Evolutionary conservation across 1,140 invertebrate species (phyloP), one percentile per base, ranked within the genome.

Genomic region (Drosophila triauraria): DNA sequence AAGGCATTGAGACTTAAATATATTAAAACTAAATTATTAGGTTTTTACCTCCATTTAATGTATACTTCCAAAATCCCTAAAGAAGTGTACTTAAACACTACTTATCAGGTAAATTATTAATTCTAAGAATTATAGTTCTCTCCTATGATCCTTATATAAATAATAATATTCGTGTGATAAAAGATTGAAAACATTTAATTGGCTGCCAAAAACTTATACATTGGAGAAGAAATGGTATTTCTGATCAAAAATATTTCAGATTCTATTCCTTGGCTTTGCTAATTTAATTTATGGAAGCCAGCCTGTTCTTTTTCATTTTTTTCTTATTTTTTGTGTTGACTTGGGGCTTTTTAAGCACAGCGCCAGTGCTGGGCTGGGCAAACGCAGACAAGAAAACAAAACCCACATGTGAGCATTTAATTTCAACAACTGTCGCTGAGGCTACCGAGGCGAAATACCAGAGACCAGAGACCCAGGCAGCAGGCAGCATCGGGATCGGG

Each of bases 351-450:
- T 70, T 69, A 56, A 70, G 67, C 47, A n/a, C 67, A 70, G 48
- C 40, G 67, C 62, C 62, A 65, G 67, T 62, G 23, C 48, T 40
- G 6, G 17, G 23, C 48, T 40, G 6, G 17, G 17, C 38, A 46
- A 54, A 46, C 32, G 62, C 69, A 76, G 76, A 80, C 79, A 78
- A 75, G 81, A 74, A 77, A 82, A 78, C 78, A 91, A 91, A 91
- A 82, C 87, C 87, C 86, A 91, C 86, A 91, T 91, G 86, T 91
- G 86, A 91, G 86, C 86, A 91, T 91, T 91, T 91, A 91, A 91
- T 91, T 91, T 91, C 87, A 91, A 91, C 86, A 91, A 91, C 86
- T 91, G 86, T 91, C 87, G 87, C 82, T 72, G 79, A 50, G 68
- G 62, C 81, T 79, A 87, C 82, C 74, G 53, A 78, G 63, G 68